phyloP scores from a whole-genome alignment of 23 tunicate genomes.

The Ascidia mentula region DNA sequence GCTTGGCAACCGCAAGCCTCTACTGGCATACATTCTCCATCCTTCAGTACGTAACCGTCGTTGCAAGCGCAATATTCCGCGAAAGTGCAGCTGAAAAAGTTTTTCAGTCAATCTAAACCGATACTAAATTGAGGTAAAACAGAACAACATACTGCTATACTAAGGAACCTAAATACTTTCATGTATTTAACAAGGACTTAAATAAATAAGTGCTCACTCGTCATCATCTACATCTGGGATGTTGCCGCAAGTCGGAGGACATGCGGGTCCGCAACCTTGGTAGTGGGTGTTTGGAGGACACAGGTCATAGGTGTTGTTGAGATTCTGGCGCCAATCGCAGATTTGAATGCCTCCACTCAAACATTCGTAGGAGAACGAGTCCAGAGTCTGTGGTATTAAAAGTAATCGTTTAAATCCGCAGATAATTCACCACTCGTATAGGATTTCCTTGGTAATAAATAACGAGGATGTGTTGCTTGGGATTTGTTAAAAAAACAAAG shows the following conservation, averaged over 20 bases:
- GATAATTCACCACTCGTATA: too few species aligned
- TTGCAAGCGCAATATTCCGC: constrained; percentile 60
- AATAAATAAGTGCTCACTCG: not conserved
- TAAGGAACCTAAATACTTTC: too few species aligned
- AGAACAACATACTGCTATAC: not conserved
- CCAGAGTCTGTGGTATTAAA: constrained; percentile 25
- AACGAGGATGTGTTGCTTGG: too few species aligned
- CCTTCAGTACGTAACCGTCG: constrained; percentile 36
- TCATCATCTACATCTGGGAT: constrained; percentile 14
- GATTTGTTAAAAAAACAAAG: too few species aligned
- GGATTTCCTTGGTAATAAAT: too few species aligned
- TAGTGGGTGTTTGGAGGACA: constrained; percentile 63
- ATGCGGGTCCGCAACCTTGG: constrained; percentile 48
- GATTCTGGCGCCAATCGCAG: constrained; percentile 44
- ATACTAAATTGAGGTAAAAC: not conserved
- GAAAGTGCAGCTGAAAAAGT: constrained; percentile 20
- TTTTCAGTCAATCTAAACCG: not conserved
- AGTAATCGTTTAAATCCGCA: not conserved
- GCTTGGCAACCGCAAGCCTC: constrained; percentile 28
- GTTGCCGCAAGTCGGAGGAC: constrained; percentile 49
- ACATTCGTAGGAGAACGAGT: constrained; percentile 47
- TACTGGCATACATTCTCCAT: constrained; percentile 33
- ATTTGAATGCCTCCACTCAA: constrained; percentile 19
- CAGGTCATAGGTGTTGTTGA: constrained; percentile 3
- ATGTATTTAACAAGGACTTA: too few species aligned